Evolutionary conservation across 2,888 invertebrate species (phyloP).

Genomic region (Serrognathus titanus): DNA sequence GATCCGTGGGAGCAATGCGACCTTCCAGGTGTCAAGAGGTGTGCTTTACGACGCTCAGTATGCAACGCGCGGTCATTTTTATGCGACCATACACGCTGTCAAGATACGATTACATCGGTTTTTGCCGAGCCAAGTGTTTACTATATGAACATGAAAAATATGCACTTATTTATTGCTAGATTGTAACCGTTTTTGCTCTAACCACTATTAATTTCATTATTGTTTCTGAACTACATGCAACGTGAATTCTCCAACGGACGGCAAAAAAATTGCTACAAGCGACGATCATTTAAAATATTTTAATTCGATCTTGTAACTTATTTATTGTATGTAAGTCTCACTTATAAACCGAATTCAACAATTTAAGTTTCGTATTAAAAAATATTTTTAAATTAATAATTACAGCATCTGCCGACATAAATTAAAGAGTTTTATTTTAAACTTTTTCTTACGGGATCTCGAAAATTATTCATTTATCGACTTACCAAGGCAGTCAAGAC

Average conservation of each 20-base stretch:
- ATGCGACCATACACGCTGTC: constrained; percentile 39
- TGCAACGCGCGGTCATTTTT: constrained; percentile 42
- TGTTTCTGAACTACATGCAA: background rate
- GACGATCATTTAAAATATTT: background rate
- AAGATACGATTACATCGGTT: constrained; percentile 44
- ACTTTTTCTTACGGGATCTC: no score
- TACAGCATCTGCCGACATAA: no score
- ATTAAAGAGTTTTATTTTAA: no score
- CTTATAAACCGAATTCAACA: no score
- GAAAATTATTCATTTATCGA: no score
- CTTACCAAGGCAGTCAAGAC: no score
- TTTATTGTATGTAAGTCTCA: background rate
- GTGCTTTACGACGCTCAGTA: constrained; percentile 40
- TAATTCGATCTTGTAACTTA: background rate
- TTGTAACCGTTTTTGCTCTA: constrained; percentile 9
- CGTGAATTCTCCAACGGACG: background rate
- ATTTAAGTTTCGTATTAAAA: no score
- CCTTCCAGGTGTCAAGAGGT: constrained; percentile 40
- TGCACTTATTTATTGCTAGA: constrained; percentile 10
- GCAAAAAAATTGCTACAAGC: background rate
- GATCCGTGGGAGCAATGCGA: constrained; percentile 39
- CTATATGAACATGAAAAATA: constrained; percentile 20
- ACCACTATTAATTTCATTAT: constrained; percentile 1
- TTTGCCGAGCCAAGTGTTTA: constrained; percentile 32
- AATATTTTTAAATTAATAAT: no score